phyloP scores from a whole-genome alignment of 2,113 vertebrate species.

The Typhlomys cinereus region DNA sequence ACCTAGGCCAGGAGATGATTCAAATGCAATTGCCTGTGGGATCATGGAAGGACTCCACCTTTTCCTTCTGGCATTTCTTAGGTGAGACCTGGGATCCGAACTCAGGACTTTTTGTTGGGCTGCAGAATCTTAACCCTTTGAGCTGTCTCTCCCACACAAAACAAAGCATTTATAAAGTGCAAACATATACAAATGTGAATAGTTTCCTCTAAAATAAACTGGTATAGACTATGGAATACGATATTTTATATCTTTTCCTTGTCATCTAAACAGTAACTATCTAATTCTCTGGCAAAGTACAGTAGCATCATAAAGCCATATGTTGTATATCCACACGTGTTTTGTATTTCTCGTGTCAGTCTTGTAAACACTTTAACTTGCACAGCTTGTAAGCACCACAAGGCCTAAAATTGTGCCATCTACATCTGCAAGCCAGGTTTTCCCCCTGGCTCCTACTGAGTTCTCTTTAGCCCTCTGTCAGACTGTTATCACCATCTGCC shows the following conservation, averaged over 20 bases:
- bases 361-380: constrained; percentile 59
- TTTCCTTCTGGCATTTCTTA: too few relatives aligned
- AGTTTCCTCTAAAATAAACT: neutral
- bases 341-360: constrained; percentile 57
- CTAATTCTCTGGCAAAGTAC: constrained; percentile 44
- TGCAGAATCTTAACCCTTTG: too few relatives aligned
- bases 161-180: constrained; percentile 2
- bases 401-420: neutral
- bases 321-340: neutral
- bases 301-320: neutral
- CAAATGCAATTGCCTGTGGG: too few relatives aligned
- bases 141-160: too few relatives aligned
- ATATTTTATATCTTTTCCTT: neutral
- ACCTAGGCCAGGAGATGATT: too few relatives aligned
- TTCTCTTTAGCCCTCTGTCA: constrained; percentile 40
- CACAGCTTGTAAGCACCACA: constrained; percentile 31
- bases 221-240: neutral
- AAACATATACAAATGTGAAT: neutral
- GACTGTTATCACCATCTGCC: constrained; percentile 16
- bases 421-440: constrained; percentile 58
- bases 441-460: constrained; percentile 30
- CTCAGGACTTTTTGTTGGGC: too few relatives aligned
- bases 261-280: neutral
- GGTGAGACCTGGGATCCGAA: too few relatives aligned
- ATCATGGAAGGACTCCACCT: too few relatives aligned